Evolutionary conservation across 2,888 invertebrate genomes (phyloP), one percentile per base, ranked within the genome.

Genomic region (Syrphus vitripennis): DNA sequence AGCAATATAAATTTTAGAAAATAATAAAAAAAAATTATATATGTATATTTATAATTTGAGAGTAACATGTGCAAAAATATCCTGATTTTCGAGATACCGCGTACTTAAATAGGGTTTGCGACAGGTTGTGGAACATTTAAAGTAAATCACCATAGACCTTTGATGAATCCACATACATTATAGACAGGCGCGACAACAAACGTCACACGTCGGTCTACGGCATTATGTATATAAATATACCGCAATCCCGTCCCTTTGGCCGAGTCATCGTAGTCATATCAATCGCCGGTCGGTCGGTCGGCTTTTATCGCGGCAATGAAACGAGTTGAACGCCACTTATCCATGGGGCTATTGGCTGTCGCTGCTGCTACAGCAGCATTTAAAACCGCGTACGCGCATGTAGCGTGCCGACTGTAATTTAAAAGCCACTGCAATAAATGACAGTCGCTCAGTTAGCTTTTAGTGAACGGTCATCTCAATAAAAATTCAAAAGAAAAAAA

Each of bases 361-460:
- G 26, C 42, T 61, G 6, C 65, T 65, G 57, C 29, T 65, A 26
- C 40, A 59, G 77, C 40, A 55, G 63, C 61, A 79, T 42, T 81
- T 80, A 48, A 76, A 80, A 70, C 48, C 50, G 75, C 53, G 59
- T 67, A 76, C 70, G 70, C 83, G 80, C 63, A 67, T 83, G 37
- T 84, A 71, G 84, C 84, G 84, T 84, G 84, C 59, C 76, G 84
- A 84, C 76, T 71, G 84, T 71, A 84, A 84, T 84, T 84, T 84
- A 84, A 84, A 84, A 84, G 42, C 53, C 74, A 76, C 76, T 72
- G 81, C 84, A 84, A 84, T 84, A 84, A 84, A 84, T 84, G 84
- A 84, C 84, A 84, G 84, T 81, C 84, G 84, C 71, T 84, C 84
- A 84, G 84, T 76, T 81, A 81, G 84, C 84, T 84, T 84, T 84